Percentiles rank a stretch among this genome's conserved stretches.
Conservation (phyloP, 1,140 invertebrate species). For the Melipona quadrifasciata region DNA sequence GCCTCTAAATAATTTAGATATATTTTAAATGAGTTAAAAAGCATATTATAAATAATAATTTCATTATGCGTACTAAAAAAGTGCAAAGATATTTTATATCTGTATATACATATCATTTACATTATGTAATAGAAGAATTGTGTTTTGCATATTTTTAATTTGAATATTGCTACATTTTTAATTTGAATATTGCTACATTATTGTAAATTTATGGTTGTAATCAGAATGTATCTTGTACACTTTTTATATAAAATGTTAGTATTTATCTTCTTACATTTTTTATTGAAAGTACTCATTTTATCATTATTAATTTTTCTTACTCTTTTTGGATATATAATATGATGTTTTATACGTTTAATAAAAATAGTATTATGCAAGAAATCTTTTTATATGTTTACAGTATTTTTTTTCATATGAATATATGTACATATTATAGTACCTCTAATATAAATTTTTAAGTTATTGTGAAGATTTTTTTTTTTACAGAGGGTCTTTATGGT, state of each 20-base stretch:
- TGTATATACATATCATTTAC: slow-evolving; percentile 7
- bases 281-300: neutral
- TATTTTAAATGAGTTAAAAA: neutral
- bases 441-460: neutral
- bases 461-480: slow-evolving; percentile 58
- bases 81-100: slow-evolving; percentile 12
- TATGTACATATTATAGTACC: neutral
- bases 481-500: slow-evolving; percentile 91
- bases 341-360: slow-evolving; percentile 39
- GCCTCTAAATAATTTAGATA: neutral
- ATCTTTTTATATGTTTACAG: slow-evolving; percentile 46
- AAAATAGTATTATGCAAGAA: slow-evolving; percentile 32
- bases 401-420: neutral
- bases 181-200: neutral
- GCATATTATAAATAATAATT: neutral
- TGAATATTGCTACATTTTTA: neutral
- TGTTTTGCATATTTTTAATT: neutral
- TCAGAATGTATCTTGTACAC: neutral
- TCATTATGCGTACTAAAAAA: neutral
- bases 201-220: too few species aligned
- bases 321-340: slow-evolving; percentile 20
- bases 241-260: slow-evolving; percentile 4
- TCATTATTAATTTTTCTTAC: neutral
- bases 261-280: neutral
- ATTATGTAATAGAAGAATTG: neutral